Evolutionary conservation across 2,888 invertebrate species (phyloP), one percentile per base, ranked within the genome.

Genomic region (Eupithecia centaureata): DNA sequence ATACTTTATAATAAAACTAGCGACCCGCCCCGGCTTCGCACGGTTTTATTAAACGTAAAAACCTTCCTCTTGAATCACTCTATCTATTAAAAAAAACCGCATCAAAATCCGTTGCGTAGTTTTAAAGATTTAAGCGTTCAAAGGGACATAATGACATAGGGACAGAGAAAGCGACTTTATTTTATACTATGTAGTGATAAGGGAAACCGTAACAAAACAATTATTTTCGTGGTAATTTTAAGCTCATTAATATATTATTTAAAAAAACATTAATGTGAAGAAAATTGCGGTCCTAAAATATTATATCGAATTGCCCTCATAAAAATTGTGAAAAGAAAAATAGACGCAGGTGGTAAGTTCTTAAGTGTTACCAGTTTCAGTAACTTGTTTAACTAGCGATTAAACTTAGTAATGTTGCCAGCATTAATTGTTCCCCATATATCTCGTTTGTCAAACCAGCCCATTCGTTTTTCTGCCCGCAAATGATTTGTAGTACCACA

Each of bases 401-500:
- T 58, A 52, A 58, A 59, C 59, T 8, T 15, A 54, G 61, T 65
- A 47, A 58, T 57, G 61, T 62, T 58, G 59, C 65, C 68, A 63
- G 59, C 71, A 67, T 72, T 73, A 70, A 72, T 72, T 70, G 71
- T 70, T 62, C 66, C 56, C 71, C 71, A 72, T 73, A 75, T 73
- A 59, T 72, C 61, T 72, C 66, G 57, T 62, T 51, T 63, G 73
- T 70, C 69, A 68, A 67, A 61, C 64, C 59, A 38, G 62, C 60
- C 70, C 67, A 75, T 76, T 68, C 56, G 66, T 74, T 72, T 72
- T 68, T 70, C 67, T 25, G 61, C 52, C 59, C 72, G 64, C 69
- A 18, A 61, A 73, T 76, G 74, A 76, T 73, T 76, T 74, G 73
- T 76, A 42, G 70, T 62, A 65, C 66, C 69, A 70, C 71, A 68